phyloP scores from a whole-genome alignment of 2,797 vertebrate genomes.

The Darevskia nairensis region DNA sequence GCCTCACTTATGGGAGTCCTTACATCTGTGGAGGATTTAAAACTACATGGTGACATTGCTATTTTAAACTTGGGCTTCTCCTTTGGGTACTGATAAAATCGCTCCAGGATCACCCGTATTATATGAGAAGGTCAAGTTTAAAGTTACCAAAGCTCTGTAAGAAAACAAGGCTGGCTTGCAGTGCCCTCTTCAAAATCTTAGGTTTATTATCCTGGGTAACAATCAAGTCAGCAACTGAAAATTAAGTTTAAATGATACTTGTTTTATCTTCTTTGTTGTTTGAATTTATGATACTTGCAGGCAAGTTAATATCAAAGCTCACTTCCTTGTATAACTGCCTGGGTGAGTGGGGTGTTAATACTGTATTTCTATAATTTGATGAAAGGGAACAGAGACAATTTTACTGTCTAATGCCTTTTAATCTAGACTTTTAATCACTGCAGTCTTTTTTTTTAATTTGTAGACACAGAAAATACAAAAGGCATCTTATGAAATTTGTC shows the following conservation, averaged over 20 bases:
- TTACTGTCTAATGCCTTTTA: background rate
- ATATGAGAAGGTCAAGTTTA: conserved; percentile 80
- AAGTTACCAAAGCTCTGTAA: conserved; percentile 74
- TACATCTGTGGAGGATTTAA: conserved; percentile 47
- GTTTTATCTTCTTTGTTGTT: conserved; percentile 38
- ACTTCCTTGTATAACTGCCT: conserved; percentile 47
- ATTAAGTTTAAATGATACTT: conserved; percentile 58
- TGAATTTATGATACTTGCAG: conserved; percentile 63
- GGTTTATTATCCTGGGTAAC: conserved; percentile 59
- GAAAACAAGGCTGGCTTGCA: conserved; percentile 71
- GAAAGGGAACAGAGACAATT: conserved; percentile 12
- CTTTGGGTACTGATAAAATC: conserved; percentile 64
- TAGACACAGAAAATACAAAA: background rate
- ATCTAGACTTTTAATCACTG: background rate
- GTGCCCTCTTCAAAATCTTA: conserved; percentile 57
- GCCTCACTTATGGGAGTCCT: conserved; percentile 11
- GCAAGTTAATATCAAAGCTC: conserved; percentile 48
- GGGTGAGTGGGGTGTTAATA: background rate
- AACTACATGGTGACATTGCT: conserved; percentile 62
- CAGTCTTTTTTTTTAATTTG: background rate
- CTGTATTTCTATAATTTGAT: background rate
- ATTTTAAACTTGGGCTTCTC: conserved; percentile 72
- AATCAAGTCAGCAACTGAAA: conserved; percentile 61
- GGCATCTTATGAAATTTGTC: background rate
- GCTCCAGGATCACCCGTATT: conserved; percentile 71